Evolutionary conservation across 2,888 invertebrate species (phyloP).

Genomic region (Nomada lathburiana): DNA sequence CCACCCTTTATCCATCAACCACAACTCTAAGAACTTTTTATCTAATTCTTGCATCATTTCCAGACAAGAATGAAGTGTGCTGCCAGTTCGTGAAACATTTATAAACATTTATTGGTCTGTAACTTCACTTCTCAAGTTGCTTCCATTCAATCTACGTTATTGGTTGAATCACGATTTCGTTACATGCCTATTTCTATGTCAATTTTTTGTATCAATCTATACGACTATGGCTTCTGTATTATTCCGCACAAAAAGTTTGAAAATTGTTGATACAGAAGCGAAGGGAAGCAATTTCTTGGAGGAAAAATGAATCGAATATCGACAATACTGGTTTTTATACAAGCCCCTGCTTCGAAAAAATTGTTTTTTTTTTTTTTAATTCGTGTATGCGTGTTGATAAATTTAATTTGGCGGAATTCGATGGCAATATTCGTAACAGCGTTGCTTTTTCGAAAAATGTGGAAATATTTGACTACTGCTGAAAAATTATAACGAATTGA

Average conservation of each 20-base stretch:
- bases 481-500: neutral
- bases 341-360: neutral
- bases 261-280: too few species aligned
- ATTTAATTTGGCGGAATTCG: too few species aligned
- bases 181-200: too few species aligned
- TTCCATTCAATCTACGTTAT: neutral
- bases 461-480: neutral
- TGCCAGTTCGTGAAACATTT: neutral
- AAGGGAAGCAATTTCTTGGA: too few species aligned
- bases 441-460: neutral
- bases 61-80: neutral
- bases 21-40: neutral
- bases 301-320: neutral
- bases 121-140: neutral
- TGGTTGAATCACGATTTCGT: too few species aligned
- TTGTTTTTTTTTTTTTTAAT: neutral
- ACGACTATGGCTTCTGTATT: too few species aligned
- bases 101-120: neutral
- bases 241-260: too few species aligned
- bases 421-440: neutral
- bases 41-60: constrained; percentile 3
- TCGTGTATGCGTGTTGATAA: too few species aligned
- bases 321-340: neutral
- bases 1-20: constrained; percentile 9
- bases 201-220: too few species aligned